A percentile compares a stretch with the other conserved stretches of the same genome.
phyloP scores from a whole-genome alignment of 2,113 vertebrate genomes.

The Girardinichthys multiradiatus region DNA sequence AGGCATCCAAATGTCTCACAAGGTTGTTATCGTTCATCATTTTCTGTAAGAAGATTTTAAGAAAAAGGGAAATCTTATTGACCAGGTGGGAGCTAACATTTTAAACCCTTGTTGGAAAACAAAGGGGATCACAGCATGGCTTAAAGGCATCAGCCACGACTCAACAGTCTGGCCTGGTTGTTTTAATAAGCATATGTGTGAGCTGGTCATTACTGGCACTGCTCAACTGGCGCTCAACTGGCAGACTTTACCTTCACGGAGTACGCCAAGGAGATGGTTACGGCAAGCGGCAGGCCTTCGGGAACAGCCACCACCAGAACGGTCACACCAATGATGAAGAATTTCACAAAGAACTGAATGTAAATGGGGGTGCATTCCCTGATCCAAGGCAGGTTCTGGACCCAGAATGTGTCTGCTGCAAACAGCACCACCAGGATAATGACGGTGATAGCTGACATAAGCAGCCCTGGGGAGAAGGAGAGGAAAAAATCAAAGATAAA shows the following conservation, averaged over 20 bases:
- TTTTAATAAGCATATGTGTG: constrained; percentile 67
- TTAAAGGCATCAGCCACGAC: constrained; percentile 42
- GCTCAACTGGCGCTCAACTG: constrained; percentile 26
- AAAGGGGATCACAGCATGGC: constrained; percentile 32
- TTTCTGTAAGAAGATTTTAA: constrained; percentile 83
- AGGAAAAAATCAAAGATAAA: not conserved
- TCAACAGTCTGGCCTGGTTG: constrained; percentile 38
- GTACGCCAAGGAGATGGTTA: constrained; percentile 97
- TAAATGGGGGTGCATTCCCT: constrained; percentile 95
- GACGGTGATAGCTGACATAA: constrained; percentile 98
- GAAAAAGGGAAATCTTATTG: not conserved
- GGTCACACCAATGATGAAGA: constrained; percentile 99
- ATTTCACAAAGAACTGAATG: constrained; percentile 99
- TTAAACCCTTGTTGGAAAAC: constrained; percentile 15
- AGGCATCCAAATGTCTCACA: constrained; percentile 96
- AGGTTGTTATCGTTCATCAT: constrained; percentile 99
- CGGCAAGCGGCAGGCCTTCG: constrained; percentile 96
- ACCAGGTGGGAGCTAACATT: not conserved
- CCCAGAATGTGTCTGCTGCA: constrained; percentile 95
- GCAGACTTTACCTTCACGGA: constrained; percentile 92
- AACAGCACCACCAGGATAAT: constrained; percentile 97
- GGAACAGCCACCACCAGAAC: constrained; percentile 97
- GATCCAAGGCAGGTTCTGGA: constrained; percentile 90
- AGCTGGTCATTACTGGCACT: constrained; percentile 37
- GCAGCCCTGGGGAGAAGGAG: constrained; percentile 82